Evolutionary conservation across 2,888 invertebrate species (phyloP).

Genomic region (Andrena hattorfiana): DNA sequence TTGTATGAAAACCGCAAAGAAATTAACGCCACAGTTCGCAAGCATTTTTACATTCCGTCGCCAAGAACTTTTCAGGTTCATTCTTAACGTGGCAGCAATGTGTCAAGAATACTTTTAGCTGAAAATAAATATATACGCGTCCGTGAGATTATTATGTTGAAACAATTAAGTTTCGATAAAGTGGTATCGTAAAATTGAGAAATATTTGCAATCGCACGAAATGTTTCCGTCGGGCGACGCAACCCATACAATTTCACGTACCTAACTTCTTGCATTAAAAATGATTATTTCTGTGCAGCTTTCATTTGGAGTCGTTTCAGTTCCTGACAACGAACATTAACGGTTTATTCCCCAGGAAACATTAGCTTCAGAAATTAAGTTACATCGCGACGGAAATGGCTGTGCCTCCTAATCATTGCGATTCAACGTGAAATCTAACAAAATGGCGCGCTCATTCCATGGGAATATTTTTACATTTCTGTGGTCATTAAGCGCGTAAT

Average conservation of each 20-base stretch:
- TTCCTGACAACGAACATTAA: slow-evolving; percentile 5
- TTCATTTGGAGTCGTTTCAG: neutral
- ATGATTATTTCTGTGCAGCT: neutral
- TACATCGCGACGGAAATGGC: neutral
- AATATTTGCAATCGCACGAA: neutral
- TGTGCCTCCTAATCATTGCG: slow-evolving; percentile 14
- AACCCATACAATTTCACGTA: neutral
- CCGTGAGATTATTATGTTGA: neutral
- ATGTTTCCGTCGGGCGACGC: slow-evolving; percentile 17
- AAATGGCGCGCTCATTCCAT: slow-evolving; percentile 7
- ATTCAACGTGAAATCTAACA: slow-evolving; percentile 43
- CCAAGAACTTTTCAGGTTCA: neutral
- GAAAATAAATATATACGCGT: neutral
- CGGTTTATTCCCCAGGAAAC: neutral
- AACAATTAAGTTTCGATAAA: neutral
- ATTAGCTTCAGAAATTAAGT: slow-evolving; percentile 4
- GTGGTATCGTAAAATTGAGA: neutral
- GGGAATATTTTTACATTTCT: slow-evolving; percentile 27
- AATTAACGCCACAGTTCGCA: neutral
- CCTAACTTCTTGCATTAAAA: neutral
- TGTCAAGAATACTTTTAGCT: neutral
- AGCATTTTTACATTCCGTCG: slow-evolving; percentile 1
- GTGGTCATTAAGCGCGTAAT: slow-evolving; percentile 7
- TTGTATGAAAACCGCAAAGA: neutral
- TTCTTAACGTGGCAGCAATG: neutral